Percentiles rank a stretch among this genome's conserved stretches.
phyloP scores from a whole-genome alignment of 1,140 invertebrate genomes.

The Catajapyx aquilonaris region DNA sequence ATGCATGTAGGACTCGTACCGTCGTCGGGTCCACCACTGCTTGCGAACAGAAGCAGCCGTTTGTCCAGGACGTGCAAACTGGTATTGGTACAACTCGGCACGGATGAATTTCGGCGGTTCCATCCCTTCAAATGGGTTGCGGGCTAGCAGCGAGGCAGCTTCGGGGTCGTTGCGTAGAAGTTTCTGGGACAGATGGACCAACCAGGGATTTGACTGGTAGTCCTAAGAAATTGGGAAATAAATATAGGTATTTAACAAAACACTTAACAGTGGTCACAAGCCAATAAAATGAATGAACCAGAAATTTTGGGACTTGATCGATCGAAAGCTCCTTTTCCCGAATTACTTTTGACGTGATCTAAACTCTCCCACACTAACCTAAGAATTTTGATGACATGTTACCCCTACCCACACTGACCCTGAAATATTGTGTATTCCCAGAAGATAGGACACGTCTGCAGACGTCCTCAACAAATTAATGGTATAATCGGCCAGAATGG shows the following conservation, averaged over 20 bases:
- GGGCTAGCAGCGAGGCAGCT: slow-evolving; percentile 16
- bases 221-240: slow-evolving; percentile 15
- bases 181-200: slow-evolving; percentile 20
- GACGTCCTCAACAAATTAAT: too few relatives aligned
- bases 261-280: too few relatives aligned
- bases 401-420: too few relatives aligned
- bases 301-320: not conserved
- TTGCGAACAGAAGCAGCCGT: not conserved
- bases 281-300: not conserved
- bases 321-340: not conserved
- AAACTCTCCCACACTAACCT: too few relatives aligned
- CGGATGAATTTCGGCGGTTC: slow-evolving; percentile 15
- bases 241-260: too few relatives aligned
- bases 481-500: too few relatives aligned
- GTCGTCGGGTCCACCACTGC: not conserved
- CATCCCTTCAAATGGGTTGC: slow-evolving; percentile 21
- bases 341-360: not conserved
- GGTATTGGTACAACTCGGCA: not conserved
- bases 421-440: too few relatives aligned
- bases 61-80: not conserved
- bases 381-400: too few relatives aligned
- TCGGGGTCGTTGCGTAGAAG: slow-evolving; percentile 20
- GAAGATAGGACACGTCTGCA: too few relatives aligned
- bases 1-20: not conserved
- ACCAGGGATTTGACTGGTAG: slow-evolving; percentile 21